phyloP scores from a whole-genome alignment of 2,113 vertebrate species.

The Acanthochromis polyacanthus region DNA sequence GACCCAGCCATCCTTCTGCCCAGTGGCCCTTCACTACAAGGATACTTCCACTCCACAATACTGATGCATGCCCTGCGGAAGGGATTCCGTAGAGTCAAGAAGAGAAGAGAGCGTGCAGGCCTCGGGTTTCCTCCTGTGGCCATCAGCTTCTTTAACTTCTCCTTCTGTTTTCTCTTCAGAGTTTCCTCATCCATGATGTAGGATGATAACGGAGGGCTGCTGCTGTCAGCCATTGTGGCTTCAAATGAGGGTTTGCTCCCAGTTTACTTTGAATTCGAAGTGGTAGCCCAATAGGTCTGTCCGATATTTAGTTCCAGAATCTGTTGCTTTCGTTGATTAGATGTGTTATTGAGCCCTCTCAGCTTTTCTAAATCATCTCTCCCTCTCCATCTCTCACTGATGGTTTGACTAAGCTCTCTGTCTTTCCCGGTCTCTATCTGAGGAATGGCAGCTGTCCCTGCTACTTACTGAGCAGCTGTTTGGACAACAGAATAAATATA shows the following conservation, averaged over 20 bases:
- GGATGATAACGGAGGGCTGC: constrained; percentile 68
- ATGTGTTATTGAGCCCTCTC: background rate
- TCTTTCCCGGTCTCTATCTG: constrained; percentile 21
- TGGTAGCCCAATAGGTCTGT: background rate
- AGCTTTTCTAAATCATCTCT: constrained; percentile 7
- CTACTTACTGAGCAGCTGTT: constrained; percentile 72
- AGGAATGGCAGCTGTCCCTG: constrained; percentile 52
- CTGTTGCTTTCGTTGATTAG: background rate
- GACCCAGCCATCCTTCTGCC: background rate
- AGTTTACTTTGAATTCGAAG: background rate
- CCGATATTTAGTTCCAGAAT: background rate
- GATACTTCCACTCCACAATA: constrained; percentile 98
- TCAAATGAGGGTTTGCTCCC: background rate
- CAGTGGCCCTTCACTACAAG: constrained; percentile 64
- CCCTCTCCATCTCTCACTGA: background rate
- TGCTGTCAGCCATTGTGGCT: constrained; percentile 83
- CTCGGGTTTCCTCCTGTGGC: constrained; percentile 88
- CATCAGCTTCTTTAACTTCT: constrained; percentile 89
- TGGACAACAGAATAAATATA: constrained; percentile 79
- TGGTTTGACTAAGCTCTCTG: constrained; percentile 11
- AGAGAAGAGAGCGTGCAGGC: constrained; percentile 90
- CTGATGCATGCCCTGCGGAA: constrained; percentile 91
- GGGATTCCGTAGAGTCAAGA: constrained; percentile 89
- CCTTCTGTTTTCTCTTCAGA: constrained; percentile 88
- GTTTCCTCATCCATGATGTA: constrained; percentile 86